Evolutionary conservation across 2,113 vertebrate species (phyloP).

Genomic region (Actenoides hombroni): DNA sequence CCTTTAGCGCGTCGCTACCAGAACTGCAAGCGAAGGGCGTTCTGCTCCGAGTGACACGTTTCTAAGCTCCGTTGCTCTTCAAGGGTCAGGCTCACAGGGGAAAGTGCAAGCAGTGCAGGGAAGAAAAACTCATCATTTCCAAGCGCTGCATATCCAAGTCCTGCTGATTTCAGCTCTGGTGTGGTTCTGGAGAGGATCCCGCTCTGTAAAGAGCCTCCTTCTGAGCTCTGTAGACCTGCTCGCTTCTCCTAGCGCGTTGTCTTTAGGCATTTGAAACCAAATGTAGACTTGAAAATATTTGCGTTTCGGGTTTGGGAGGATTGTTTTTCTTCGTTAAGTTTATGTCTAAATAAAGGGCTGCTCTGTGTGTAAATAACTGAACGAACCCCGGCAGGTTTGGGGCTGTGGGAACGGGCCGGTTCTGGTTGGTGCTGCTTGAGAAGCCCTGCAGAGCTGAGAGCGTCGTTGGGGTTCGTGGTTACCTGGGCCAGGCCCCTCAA

Average conservation of each 20-base stretch:
- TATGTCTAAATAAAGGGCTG: neutral
- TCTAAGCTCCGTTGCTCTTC: neutral
- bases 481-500: rapidly evolving
- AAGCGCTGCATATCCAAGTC: rapidly evolving
- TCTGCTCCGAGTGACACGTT: rapidly evolving
- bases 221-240: neutral
- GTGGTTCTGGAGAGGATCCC: rapidly evolving
- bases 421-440: neutral
- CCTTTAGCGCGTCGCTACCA: rapidly evolving
- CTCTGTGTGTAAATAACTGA: neutral
- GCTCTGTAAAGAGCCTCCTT: neutral
- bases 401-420: neutral
- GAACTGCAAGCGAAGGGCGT: neutral
- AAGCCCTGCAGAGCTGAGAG: rapidly evolving
- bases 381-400: neutral
- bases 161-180: neutral
- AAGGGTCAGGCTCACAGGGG: neutral
- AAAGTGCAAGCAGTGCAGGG: neutral
- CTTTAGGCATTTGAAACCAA: neutral
- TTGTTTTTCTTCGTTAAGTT: neutral
- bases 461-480: rapidly evolving
- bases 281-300: neutral
- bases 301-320: neutral
- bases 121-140: neutral
- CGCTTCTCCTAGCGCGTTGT: neutral